Evolutionary conservation across 2,797 vertebrate genomes (phyloP).

Genomic region (Anniella stebbinsi): DNA sequence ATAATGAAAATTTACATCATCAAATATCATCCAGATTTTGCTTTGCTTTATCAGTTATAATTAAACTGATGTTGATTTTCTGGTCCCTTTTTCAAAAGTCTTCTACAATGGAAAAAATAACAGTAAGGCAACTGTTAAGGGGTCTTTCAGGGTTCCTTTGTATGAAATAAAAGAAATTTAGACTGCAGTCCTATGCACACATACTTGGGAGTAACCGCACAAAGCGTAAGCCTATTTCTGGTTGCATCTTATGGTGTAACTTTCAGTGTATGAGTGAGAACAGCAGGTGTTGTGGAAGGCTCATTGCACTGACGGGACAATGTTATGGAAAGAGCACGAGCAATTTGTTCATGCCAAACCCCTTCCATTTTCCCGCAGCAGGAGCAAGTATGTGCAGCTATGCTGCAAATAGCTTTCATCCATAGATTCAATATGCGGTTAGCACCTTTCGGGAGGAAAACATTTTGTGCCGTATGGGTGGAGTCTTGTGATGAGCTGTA

Average conservation of each 20-base stretch:
- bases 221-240: not conserved
- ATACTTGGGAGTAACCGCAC: not conserved
- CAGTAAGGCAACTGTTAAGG: not conserved
- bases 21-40: not conserved
- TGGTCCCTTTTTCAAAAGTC: not conserved
- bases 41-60: not conserved
- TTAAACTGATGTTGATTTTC: not conserved
- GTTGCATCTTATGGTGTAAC: slow-evolving; percentile 42
- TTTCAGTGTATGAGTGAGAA: slow-evolving; percentile 45
- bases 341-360: slow-evolving; percentile 4
- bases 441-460: not conserved
- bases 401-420: not conserved
- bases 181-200: not conserved
- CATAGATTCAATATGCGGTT: not conserved
- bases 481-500: not conserved
- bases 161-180: not conserved
- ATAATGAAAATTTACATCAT: not conserved
- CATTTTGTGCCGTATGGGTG: not conserved
- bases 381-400: slow-evolving; percentile 9
- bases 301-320: not conserved
- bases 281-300: slow-evolving; percentile 51
- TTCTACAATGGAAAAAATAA: not conserved
- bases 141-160: not conserved
- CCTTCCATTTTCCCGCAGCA: slow-evolving; percentile 43
- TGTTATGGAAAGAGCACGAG: slow-evolving; percentile 17